Evolutionary conservation across 2,888 invertebrate species (phyloP).

Genomic region (Andrena praecox): DNA sequence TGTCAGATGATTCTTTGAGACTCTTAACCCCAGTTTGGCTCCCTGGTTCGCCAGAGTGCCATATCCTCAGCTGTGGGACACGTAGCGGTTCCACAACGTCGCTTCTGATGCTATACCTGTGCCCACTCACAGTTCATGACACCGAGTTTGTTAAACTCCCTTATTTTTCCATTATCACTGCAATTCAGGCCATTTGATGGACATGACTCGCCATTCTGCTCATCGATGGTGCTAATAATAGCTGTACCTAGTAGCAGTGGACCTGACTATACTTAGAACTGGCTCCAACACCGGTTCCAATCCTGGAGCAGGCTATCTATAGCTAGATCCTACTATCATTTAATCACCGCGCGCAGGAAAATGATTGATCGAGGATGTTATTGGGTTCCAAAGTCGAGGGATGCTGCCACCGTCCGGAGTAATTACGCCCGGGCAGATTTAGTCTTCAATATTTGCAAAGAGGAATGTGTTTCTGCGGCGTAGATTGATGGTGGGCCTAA

Average conservation of each 20-base stretch:
- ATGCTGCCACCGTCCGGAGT: not conserved
- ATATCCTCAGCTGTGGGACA: no score
- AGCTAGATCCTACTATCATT: not conserved
- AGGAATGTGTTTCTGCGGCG: slow-evolving; percentile 8
- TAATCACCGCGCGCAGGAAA: not conserved
- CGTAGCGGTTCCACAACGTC: no score
- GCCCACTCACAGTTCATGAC: no score
- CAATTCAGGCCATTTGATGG: not conserved
- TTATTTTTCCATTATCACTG: not conserved
- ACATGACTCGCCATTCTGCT: not conserved
- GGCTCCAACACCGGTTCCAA: not conserved
- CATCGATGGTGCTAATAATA: slow-evolving; percentile 2
- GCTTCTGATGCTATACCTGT: no score
- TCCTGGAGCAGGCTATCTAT: not conserved
- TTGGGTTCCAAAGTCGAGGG: not conserved
- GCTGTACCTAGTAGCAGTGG: not conserved
- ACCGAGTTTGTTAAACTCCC: not conserved
- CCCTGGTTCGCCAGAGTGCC: not conserved
- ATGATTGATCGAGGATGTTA: slow-evolving; percentile 5
- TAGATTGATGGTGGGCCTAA: slow-evolving; percentile 20
- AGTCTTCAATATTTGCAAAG: slow-evolving; percentile 2
- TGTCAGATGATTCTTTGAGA: not conserved
- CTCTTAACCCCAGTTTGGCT: not conserved
- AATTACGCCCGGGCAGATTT: slow-evolving; percentile 1
- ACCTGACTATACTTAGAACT: not conserved